Evolutionary conservation across 2,113 vertebrate genomes (phyloP).

Genomic region (Mastomys coucha): DNA sequence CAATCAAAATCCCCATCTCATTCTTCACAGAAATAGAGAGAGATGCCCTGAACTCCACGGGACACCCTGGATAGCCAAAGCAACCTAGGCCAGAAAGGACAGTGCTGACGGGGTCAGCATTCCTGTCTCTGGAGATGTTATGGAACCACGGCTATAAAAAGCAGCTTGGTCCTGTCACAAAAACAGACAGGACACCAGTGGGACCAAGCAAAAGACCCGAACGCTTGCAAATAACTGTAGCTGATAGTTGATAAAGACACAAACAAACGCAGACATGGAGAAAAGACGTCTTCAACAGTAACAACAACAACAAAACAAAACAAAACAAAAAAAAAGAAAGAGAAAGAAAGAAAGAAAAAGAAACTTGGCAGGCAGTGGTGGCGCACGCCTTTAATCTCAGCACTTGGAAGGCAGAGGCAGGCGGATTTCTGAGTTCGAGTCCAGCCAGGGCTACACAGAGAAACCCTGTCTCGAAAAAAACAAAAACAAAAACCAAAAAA

Average conservation of each 20-base stretch:
- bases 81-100: neutral
- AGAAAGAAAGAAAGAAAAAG: too few species aligned
- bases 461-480: too few species aligned
- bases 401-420: too few species aligned
- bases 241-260: neutral
- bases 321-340: too few species aligned
- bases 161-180: neutral
- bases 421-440: too few species aligned
- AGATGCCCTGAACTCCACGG: neutral
- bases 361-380: too few species aligned
- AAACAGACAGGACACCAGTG: neutral
- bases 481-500: too few species aligned
- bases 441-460: too few species aligned
- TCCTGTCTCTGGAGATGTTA: neutral
- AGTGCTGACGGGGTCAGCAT: neutral
- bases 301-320: too few species aligned
- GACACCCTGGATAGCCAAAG: neutral
- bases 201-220: neutral
- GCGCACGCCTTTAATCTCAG: too few species aligned
- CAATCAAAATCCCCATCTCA: neutral
- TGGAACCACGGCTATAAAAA: neutral
- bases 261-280: neutral
- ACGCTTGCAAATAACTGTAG: neutral
- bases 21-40: neutral
- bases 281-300: neutral